phyloP scores from a whole-genome alignment of 53 echinoderm and acorn worm genomes.

The Luidia sarsii region DNA sequence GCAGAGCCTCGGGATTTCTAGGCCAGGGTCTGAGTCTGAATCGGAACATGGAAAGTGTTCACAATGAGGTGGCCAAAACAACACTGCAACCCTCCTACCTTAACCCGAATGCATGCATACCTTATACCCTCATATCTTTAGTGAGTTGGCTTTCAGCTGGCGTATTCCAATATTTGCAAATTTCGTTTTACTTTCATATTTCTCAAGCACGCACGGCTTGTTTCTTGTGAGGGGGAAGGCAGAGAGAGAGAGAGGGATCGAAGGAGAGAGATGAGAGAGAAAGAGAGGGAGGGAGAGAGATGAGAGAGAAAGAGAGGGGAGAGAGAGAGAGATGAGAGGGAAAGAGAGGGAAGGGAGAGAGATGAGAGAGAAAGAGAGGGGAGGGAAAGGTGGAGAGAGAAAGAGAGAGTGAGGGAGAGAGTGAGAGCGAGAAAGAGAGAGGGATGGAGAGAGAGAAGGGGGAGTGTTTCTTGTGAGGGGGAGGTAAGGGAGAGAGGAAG shows the following conservation, averaged over 20 bases:
- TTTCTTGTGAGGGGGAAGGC: background rate
- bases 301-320: background rate
- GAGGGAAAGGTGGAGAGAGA: background rate
- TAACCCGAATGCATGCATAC: no score
- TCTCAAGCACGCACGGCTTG: background rate
- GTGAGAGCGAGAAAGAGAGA: background rate
- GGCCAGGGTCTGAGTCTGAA: no score
- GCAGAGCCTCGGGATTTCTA: no score
- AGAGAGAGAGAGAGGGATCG: background rate
- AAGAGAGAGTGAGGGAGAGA: background rate
- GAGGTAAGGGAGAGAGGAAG: background rate
- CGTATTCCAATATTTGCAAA: background rate
- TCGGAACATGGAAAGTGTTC: background rate
- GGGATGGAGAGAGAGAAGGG: background rate
- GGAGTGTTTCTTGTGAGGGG: background rate
- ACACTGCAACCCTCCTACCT: no score
- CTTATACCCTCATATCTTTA: no score
- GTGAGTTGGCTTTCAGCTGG: background rate
- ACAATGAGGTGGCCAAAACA: background rate
- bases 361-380: background rate
- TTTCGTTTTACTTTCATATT: background rate
- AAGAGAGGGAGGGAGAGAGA: no score
- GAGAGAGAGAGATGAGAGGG: background rate
- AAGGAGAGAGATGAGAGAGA: no score
- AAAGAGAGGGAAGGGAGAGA: background rate